Evolutionary conservation across 2,888 invertebrate species (phyloP), one percentile per base, ranked within the genome.

Genomic region (Pelosia muscerda): DNA sequence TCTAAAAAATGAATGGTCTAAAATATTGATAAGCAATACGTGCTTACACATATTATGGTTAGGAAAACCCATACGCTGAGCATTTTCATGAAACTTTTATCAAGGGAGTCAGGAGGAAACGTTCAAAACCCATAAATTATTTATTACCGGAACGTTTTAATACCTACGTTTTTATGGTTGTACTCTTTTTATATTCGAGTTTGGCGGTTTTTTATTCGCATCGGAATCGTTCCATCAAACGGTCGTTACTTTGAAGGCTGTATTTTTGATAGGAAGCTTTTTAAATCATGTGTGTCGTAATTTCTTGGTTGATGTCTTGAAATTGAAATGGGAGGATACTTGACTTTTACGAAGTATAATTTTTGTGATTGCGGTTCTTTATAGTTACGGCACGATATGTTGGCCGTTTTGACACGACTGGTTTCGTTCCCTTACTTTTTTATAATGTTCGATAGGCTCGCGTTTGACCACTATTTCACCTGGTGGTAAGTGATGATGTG

Each of bases 61-160:
- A 75, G 71, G 72, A 75, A 76, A 75, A 78, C 73, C 74, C 83
- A 78, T 84, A 79, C 77, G 77, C 71, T 83, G 76, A 79, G 73
- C 73, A 73, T 75, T 77, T 78, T 68, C 84, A 80, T 85, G 79
- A 85, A 86, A 85, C 74, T 85, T 85, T 85, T 84, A 86, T 84
- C 82, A 83, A 76, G 76, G 66, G 74, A 78, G 72, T 66, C 72
- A 74, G 72, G 73, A 70, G 75, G 68, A 77, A 76, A 69, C 68
- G 75, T 66, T 69, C 68, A 66, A 15, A 62, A 71, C 75, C 76
- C 75, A 84, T 86, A 86, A 86, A 86, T 84, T 76, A 86, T 86
- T 83, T 84, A 86, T 82, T 83, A 79, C 75, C 69, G 69, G 74
- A 79, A 80, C 84, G 81, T 81, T 85, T 84, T 85, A 85, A 85